Conservation (phyloP, 2,113 vertebrate species). For the Corythornis madagascariensis region DNA sequence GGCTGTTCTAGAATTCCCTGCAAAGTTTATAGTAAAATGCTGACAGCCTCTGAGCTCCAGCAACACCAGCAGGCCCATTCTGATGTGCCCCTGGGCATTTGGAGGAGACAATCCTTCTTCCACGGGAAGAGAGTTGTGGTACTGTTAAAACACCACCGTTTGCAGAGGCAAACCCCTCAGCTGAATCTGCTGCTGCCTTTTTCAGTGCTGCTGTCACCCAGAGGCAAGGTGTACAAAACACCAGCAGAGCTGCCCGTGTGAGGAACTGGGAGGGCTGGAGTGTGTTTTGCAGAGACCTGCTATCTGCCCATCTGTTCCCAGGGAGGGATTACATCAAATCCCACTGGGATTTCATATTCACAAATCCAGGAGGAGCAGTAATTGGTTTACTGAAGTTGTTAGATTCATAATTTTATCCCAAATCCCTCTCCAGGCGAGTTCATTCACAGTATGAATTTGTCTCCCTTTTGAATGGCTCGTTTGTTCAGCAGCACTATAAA, state of each 20-base stretch:
- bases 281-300: background rate
- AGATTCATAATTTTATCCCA: constrained; percentile 25
- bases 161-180: background rate
- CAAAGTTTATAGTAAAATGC: background rate
- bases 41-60: background rate
- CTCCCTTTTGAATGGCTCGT: background rate
- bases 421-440: constrained; percentile 31
- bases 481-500: constrained; percentile 47
- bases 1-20: background rate
- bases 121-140: background rate
- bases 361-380: constrained; percentile 55
- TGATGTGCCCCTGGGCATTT: background rate
- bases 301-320: constrained; percentile 68
- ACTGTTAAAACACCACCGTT: background rate
- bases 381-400: constrained; percentile 59
- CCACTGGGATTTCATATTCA: constrained; percentile 37
- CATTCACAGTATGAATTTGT: background rate
- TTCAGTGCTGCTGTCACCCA: background rate
- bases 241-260: background rate
- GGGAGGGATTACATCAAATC: constrained; percentile 72
- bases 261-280: background rate
- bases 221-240: background rate
- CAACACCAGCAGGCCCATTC: background rate
- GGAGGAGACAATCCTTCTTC: background rate
- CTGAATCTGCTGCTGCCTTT: background rate